phyloP scores from a whole-genome alignment of 2,888 invertebrate genomes.

The Lypha dubia region DNA sequence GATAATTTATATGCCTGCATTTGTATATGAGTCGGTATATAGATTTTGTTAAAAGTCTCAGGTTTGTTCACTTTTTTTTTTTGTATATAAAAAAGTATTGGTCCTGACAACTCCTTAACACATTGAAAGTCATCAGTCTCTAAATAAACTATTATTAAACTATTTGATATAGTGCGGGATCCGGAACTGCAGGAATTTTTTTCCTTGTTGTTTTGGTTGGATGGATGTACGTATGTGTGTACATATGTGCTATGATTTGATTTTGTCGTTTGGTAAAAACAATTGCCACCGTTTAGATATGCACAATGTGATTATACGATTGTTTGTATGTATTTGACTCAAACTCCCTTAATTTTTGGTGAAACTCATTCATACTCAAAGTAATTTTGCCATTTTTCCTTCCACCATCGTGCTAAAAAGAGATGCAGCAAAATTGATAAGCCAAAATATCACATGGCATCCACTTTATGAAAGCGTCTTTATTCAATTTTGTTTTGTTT shows the following conservation, averaged over 20 bases:
- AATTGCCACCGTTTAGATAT: slow-evolving; percentile 62
- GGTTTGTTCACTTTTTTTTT: too few species aligned
- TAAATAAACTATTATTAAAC: background rate
- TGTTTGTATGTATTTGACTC: slow-evolving; percentile 3
- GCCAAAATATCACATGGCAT: slow-evolving; percentile 45
- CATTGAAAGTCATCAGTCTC: too few species aligned
- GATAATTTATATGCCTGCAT: too few species aligned
- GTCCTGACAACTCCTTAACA: too few species aligned
- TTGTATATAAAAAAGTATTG: too few species aligned
- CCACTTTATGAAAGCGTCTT: slow-evolving; percentile 60
- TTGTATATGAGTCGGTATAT: too few species aligned
- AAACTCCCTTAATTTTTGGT: slow-evolving; percentile 2
- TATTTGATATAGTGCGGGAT: background rate
- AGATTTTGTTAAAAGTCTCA: too few species aligned
- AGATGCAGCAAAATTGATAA: slow-evolving; percentile 63
- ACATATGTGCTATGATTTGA: slow-evolving; percentile 5
- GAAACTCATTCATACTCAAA: slow-evolving; percentile 2
- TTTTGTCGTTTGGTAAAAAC: slow-evolving; percentile 57
- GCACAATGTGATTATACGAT: slow-evolving; percentile 38
- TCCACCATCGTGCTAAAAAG: slow-evolving; percentile 39
- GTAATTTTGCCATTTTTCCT: slow-evolving; percentile 1
- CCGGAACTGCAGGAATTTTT: background rate
- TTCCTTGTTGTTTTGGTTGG: too few species aligned
- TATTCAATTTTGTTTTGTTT: slow-evolving; percentile 56
- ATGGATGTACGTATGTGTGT: background rate